A percentile compares a stretch with the other conserved stretches of the same genome.
These are phyloP conservation scores for Pocota personata DNA, from an alignment of 2,888 invertebrate genomes.

Conservation along the genomic window DNA sequence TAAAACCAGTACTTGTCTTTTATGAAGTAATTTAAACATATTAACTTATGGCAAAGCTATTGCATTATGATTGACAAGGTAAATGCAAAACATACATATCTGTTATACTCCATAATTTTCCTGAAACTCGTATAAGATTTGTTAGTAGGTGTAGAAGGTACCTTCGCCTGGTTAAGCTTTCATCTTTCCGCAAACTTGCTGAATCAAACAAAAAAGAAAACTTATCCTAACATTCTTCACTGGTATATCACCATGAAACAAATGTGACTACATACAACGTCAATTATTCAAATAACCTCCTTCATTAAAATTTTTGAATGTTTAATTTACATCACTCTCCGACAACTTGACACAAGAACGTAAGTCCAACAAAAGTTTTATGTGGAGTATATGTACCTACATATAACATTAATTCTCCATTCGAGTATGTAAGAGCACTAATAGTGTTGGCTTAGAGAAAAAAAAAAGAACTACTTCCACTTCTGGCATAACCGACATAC, in stretches of 20 bases:
- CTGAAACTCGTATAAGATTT: no score
- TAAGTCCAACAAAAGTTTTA: background rate
- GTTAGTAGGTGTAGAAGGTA: no score
- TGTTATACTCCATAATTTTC: no score
- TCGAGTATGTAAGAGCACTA: background rate
- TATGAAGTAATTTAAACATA: no score
- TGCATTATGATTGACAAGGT: no score
- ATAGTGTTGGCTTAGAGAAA: background rate
- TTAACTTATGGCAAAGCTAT: no score
- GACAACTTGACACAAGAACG: background rate
- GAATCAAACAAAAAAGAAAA: background rate
- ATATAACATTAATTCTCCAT: background rate
- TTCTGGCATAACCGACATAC: background rate
- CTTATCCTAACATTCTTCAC: background rate
- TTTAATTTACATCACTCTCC: background rate
- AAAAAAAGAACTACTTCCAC: background rate
- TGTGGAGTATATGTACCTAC: background rate
- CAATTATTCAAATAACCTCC: constrained; percentile 9
- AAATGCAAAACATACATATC: no score
- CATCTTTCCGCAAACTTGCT: background rate
- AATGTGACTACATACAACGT: background rate
- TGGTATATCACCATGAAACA: background rate
- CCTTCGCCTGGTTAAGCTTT: no score
- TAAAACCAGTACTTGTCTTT: no score
- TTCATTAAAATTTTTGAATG: constrained; percentile 2